A percentile compares a stretch with the other conserved stretches of the same genome.
Evolutionary conservation across 1,140 invertebrate species (phyloP).

Genomic region (Formica selysi): DNA sequence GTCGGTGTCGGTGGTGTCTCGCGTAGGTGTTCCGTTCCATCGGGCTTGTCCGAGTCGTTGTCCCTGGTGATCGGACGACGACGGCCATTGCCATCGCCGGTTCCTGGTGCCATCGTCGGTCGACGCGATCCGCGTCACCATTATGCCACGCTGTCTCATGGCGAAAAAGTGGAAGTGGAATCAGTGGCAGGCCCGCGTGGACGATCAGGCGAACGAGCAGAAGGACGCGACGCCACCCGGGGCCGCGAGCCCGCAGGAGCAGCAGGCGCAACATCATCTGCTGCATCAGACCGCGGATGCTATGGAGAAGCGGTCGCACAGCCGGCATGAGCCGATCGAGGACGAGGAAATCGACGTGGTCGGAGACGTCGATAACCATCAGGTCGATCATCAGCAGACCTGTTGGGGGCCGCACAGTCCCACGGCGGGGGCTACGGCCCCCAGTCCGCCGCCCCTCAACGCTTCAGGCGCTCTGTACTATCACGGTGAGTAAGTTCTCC

Average conservation of each 20-base stretch:
- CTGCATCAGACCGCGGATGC: slow-evolving; percentile 62
- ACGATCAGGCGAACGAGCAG: slow-evolving; percentile 83
- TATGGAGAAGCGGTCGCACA: slow-evolving; percentile 69
- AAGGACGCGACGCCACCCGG: slow-evolving; percentile 50
- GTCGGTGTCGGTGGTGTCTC: slow-evolving; percentile 62
- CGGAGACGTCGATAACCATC: slow-evolving; percentile 85
- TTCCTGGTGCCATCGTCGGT: neutral
- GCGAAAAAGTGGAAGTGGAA: slow-evolving; percentile 96
- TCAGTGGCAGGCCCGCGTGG: slow-evolving; percentile 91
- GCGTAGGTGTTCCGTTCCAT: slow-evolving; percentile 22
- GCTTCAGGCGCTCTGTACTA: slow-evolving; percentile 88
- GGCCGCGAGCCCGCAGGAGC: slow-evolving; percentile 50
- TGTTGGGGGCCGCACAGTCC: slow-evolving; percentile 91
- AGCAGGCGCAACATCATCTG: slow-evolving; percentile 44
- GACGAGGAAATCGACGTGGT: slow-evolving; percentile 95
- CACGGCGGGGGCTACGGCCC: slow-evolving; percentile 90
- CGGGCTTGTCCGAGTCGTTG: slow-evolving; percentile 3
- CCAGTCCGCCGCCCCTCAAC: slow-evolving; percentile 90
- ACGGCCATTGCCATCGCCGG: slow-evolving; percentile 3
- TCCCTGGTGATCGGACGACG: slow-evolving; percentile 39
- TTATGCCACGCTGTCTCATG: slow-evolving; percentile 95
- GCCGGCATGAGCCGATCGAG: slow-evolving; percentile 86
- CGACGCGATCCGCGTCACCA: slow-evolving; percentile 34
- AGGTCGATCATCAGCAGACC: slow-evolving; percentile 83
- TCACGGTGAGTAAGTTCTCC: slow-evolving; percentile 87